Evolutionary conservation across 2,113 vertebrate species (phyloP), one percentile per base, ranked within the genome.

Genomic region (Callopanchax toddi): DNA sequence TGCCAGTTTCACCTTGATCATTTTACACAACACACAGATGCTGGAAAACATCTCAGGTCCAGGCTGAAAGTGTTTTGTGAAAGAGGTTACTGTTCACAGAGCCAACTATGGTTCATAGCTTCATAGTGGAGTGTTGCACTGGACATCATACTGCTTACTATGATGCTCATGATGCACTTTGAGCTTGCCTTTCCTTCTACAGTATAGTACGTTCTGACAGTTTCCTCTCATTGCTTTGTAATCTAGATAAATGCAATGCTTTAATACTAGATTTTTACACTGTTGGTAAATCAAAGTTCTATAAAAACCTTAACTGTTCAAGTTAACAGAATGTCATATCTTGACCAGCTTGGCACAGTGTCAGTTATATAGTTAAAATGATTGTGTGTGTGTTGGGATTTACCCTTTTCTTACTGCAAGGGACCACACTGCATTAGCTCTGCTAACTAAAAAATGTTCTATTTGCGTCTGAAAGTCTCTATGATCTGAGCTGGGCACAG

Each of bases 401-500:
- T 13, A 44, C 17, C 44, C 37, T 23, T n/a, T 13, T 13, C 15
- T 56, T 40, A 42, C 17, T 43, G 37, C 22, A 52, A n/a, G 45
- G 15, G 17, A 32, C 37, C 55, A 2, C 22, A n/a, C 26, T 67
- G 15, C 29, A 43, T 59, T 34, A 67, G 44, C 40, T 69, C 25
- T 17, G 25, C 48, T 34, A 39, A 39, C 39, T 50, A 76, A 68
- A 60, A 32, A 42, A 67, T 56, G 34, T 9, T 17, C 51, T 68
- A 43, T 58, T 44, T 69, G 50, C 65, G 17, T 68, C 64, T 72
- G 61, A 48, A 54, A 53, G 39, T 40, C 25, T 56, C 43, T 52
- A 18, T 85, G 76, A 78, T 86, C 76, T 78, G 57, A 81, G 65
- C 52, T 69, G 11, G 7, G 46, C 59, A 55, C 64, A 53, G 26